Evolutionary conservation across 92 coral and sea anemone genomes (phyloP), one percentile per base, ranked within the genome.

Genomic region (Heteractis magnifica): DNA sequence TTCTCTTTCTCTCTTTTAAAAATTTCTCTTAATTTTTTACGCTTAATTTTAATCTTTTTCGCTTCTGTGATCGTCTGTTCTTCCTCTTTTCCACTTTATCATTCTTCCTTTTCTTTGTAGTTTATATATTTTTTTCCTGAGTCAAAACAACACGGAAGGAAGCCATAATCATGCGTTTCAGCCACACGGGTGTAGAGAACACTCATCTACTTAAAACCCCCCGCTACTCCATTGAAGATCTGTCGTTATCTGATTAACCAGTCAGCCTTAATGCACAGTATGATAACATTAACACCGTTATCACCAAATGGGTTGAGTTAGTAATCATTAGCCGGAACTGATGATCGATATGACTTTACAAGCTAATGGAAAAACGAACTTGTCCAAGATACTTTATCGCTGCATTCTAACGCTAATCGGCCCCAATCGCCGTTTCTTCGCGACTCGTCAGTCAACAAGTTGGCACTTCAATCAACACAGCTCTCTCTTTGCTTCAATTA

Each of bases 361-460:
- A 75, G 77, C 85, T 81, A 81, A 81, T 81, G 85, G 85, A 81
- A 81, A 48, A 81, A 81, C 85, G 77, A 81, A 81, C 51, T 68
- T 51, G 19, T 81, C 85, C n/a, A 8, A 64, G 76, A 68, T 80
- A 52, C 77, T 34, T 81, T 81, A 81, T 81, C 85, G 7, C 6
- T 71, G 19, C 10, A 71, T 18, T 23, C 44, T 78, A 56, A 64
- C 52, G 83, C 34, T 65, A 79, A 79, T 79, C 83, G 83, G 44
- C 70, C n/a, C 64, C 83, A 64, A 79, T 58, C 83, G 49, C 6
- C 23, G 11, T 68, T 68, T 8, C 73, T 68, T 26, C 73, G 73
- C 23, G 73, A 64, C 75, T 79, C 34, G 49, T 76, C 16, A 16
- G 82, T 77, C 81, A 84, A 84, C 80, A 77, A 23, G 50, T 14